A percentile compares a stretch with the other conserved stretches of the same genome.
Evolutionary conservation across 1,140 invertebrate species (phyloP).

Genomic region (Platyscapa corneri): DNA sequence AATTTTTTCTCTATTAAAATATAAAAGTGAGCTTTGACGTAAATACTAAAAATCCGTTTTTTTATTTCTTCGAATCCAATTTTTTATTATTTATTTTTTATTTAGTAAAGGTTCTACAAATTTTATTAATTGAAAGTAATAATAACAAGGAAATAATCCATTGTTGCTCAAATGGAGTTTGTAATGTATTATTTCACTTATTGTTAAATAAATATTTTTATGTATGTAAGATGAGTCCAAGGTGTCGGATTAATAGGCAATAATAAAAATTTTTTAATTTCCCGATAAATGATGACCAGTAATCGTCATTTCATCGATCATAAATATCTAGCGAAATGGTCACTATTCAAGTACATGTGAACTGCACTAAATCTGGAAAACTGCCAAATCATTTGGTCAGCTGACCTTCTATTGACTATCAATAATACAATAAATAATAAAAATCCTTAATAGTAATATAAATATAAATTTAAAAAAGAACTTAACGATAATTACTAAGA

Average conservation of each 20-base stretch:
- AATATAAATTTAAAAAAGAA: background rate
- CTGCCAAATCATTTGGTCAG: background rate
- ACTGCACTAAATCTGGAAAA: background rate
- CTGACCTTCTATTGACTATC: background rate
- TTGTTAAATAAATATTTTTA: background rate
- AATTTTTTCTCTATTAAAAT: no score
- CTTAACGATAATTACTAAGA: background rate
- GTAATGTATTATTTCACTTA: background rate
- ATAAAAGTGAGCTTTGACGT: no score
- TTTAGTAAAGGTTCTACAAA: no score
- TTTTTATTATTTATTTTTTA: no score
- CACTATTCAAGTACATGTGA: background rate
- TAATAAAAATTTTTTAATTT: background rate
- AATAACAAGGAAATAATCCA: no score
- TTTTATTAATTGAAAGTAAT: no score
- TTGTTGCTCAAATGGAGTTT: no score
- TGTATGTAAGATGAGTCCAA: background rate
- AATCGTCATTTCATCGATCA: background rate
- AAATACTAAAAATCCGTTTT: no score
- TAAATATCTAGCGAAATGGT: background rate
- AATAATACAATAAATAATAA: background rate
- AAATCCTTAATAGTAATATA: background rate
- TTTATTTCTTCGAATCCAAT: no score
- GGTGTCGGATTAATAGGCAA: no score
- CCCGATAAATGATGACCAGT: background rate